A percentile compares a stretch with the other conserved stretches of the same genome.
phyloP scores from a whole-genome alignment of 2,113 vertebrate genomes.

The Poicephalus meyeri region DNA sequence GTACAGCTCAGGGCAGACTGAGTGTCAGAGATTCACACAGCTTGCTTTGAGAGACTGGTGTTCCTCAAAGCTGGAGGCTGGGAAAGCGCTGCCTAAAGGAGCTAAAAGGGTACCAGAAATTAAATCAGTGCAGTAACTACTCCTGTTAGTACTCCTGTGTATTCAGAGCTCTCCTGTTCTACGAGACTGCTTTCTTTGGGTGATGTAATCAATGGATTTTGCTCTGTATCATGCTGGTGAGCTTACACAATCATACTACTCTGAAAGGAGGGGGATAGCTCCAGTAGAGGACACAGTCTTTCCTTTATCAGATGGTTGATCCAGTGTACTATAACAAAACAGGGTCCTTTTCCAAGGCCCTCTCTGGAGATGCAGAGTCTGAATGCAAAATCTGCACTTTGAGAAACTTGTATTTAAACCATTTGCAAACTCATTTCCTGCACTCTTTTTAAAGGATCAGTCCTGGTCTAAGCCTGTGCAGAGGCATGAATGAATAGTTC shows the following conservation, averaged over 20 bases:
- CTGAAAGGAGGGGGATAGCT: neutral
- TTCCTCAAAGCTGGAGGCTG: neutral
- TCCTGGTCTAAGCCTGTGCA: neutral
- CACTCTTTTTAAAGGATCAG: neutral
- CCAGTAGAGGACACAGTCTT: neutral
- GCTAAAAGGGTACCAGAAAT: neutral
- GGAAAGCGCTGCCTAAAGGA: neutral
- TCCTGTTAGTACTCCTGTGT: neutral
- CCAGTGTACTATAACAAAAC: fast-evolving
- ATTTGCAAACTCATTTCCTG: neutral
- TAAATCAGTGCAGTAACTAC: neutral
- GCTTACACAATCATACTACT: fast-evolving
- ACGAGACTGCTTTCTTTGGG: neutral
- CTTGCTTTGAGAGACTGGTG: neutral
- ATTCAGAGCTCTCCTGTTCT: neutral
- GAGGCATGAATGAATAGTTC: neutral
- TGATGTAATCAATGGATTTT: neutral
- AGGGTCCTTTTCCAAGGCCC: neutral
- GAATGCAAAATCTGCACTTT: neutral
- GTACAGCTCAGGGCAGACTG: too few relatives aligned
- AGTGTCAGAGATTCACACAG: too few relatives aligned
- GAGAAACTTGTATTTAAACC: neutral
- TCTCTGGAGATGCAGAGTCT: neutral
- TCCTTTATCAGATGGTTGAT: neutral
- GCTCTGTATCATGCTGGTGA: neutral